Evolutionary conservation across 2,797 vertebrate genomes (phyloP).

Genomic region (Triplophysa bombifrons): DNA sequence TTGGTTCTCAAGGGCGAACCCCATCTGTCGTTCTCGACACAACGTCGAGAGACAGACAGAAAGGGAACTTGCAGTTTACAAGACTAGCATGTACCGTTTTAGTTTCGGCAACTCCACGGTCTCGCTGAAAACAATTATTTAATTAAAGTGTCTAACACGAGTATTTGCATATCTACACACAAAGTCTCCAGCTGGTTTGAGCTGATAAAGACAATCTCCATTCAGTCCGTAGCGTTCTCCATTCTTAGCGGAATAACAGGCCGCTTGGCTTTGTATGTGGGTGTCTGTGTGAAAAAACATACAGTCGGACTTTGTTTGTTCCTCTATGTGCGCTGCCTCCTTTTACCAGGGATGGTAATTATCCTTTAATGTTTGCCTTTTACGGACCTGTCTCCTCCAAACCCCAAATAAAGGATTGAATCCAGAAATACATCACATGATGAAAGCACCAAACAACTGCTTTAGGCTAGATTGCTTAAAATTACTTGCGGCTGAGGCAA

Average conservation of each 20-base stretch:
- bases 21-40: too few relatives aligned
- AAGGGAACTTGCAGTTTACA: neutral
- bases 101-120: neutral
- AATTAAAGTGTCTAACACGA: neutral
- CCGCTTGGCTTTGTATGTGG: neutral
- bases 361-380: constrained; percentile 64
- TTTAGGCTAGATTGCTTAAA: neutral
- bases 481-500: neutral
- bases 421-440: constrained; percentile 38
- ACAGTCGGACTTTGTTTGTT: constrained; percentile 31
- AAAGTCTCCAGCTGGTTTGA: constrained; percentile 8
- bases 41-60: too few relatives aligned
- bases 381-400: constrained; percentile 49
- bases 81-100: neutral
- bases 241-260: neutral
- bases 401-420: constrained; percentile 51
- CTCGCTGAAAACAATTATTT: neutral
- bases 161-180: constrained; percentile 8
- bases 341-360: constrained; percentile 52
- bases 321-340: neutral
- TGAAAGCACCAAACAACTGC: neutral
- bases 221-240: neutral
- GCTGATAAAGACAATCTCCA: constrained; percentile 33
- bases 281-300: neutral
- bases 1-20: too few relatives aligned